phyloP scores from a whole-genome alignment of 2,113 vertebrate genomes.

The Oenanthe melanoleuca region DNA sequence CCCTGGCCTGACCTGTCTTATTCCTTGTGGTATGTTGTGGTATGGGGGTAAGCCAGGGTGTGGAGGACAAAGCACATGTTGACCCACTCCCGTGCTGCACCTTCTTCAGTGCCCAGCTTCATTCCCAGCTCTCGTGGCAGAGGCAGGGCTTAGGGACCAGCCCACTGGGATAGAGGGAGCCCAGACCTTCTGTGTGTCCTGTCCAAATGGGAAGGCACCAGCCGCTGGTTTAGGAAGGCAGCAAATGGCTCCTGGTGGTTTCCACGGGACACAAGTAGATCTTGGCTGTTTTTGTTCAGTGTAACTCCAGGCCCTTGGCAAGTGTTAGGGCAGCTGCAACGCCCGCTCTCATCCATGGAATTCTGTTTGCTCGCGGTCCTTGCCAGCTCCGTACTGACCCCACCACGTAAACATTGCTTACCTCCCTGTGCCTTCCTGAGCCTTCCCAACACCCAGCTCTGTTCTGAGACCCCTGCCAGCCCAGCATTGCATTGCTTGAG shows the following conservation, averaged over 20 bases:
- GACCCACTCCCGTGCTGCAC: neutral
- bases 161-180: fast-evolving
- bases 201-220: neutral
- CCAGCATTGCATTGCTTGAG: neutral
- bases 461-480: neutral
- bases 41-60: neutral
- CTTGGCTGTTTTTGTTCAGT: neutral
- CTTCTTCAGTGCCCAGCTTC: neutral
- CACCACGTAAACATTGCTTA: fast-evolving
- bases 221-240: neutral
- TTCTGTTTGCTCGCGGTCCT: neutral
- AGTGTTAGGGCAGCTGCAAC: neutral
- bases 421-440: neutral
- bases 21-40: neutral
- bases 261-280: neutral
- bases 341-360: neutral
- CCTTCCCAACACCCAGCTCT: neutral
- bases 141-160: neutral
- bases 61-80: neutral
- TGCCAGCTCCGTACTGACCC: neutral
- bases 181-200: neutral
- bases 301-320: neutral
- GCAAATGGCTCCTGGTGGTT: neutral
- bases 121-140: neutral
- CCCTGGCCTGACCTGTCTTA: neutral